Conservation (phyloP, 1,140 invertebrate species). For the Cyrtorhinus lividipennis region DNA sequence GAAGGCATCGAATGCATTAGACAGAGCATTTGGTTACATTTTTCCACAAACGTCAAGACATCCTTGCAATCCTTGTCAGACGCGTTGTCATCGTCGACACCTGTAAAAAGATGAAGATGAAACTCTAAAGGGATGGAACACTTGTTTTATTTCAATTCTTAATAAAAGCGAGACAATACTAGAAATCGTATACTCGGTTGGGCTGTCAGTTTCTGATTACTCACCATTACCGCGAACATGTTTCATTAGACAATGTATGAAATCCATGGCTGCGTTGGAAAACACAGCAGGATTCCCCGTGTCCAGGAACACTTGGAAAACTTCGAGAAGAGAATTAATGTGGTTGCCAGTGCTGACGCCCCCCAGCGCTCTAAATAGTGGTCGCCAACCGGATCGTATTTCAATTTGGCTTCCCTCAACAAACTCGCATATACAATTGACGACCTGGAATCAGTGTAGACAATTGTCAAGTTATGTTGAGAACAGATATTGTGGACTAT, state of each 20-base stretch:
- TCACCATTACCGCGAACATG: constrained; percentile 42
- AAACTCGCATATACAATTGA: constrained; percentile 87
- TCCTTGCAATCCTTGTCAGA: constrained; percentile 52
- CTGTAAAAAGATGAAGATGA: constrained; percentile 17
- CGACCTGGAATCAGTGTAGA: too few species aligned
- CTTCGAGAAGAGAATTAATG: constrained; percentile 65
- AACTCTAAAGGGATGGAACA: too few species aligned
- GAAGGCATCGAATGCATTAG: constrained; percentile 91
- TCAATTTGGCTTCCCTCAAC: constrained; percentile 84
- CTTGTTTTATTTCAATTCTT: too few species aligned
- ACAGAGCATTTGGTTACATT: constrained; percentile 68
- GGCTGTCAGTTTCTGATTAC: too few species aligned
- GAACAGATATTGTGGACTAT: too few species aligned
- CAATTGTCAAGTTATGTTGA: too few species aligned
- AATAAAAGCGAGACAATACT: too few species aligned
- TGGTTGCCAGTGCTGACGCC: constrained; percentile 51
- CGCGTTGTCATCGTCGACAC: constrained; percentile 29
- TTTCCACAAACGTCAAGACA: constrained; percentile 69
- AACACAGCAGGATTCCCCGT: constrained; percentile 87
- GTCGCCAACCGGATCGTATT: constrained; percentile 84
- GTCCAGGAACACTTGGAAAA: constrained; percentile 80
- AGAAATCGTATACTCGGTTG: too few species aligned
- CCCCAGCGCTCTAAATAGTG: constrained; percentile 75
- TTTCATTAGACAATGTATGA: constrained; percentile 71
- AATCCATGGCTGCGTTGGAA: constrained; percentile 84